Conservation (phyloP, 2,888 invertebrate genomes). For the Pecten maximus region DNA sequence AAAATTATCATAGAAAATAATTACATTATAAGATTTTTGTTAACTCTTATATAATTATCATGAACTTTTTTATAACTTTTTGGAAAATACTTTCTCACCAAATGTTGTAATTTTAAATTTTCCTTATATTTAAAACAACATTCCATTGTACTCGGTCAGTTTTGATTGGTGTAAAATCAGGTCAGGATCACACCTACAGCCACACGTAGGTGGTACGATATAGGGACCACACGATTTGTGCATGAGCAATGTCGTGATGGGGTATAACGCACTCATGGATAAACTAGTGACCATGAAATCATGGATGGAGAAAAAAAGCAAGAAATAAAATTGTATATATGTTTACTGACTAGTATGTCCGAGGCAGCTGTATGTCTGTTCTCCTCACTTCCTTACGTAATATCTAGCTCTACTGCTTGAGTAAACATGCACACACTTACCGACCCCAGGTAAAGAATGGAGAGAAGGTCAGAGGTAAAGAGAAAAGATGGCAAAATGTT, state of each 20-base stretch:
- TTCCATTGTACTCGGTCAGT: background rate
- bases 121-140: background rate
- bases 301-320: constrained; percentile 26
- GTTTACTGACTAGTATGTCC: background rate
- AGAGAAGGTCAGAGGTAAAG: constrained; percentile 32
- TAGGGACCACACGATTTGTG: background rate
- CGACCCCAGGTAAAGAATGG: constrained; percentile 21
- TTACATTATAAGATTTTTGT: too few relatives aligned
- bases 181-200: background rate
- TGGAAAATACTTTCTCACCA: background rate
- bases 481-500: background rate
- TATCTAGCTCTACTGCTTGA: constrained; percentile 22
- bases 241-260: background rate
- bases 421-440: constrained; percentile 30
- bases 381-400: background rate
- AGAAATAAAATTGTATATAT: background rate
- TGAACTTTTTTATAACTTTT: too few relatives aligned
- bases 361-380: background rate
- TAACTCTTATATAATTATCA: too few relatives aligned
- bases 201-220: background rate
- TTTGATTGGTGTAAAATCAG: background rate
- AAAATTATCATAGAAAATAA: too few relatives aligned
- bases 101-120: background rate
- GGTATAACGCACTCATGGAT: background rate
- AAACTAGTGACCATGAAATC: background rate